Evolutionary conservation across 2,888 invertebrate species (phyloP).

Genomic region (Dolomedes plantarius): DNA sequence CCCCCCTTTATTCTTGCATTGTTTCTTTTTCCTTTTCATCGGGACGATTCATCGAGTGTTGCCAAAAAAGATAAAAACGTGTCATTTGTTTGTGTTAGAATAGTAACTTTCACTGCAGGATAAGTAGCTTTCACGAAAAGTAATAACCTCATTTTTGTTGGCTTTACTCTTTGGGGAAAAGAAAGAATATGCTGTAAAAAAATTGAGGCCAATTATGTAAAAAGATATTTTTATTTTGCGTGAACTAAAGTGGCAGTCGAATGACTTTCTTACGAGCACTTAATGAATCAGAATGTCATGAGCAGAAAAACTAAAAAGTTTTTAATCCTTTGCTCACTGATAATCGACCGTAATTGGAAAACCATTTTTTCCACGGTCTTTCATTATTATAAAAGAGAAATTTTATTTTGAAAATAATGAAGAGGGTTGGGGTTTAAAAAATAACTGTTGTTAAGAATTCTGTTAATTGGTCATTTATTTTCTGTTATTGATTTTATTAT

Average conservation of each 20-base stretch:
- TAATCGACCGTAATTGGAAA: not conserved
- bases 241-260: no score
- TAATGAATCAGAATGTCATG: no score
- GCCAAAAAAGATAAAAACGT: not conserved
- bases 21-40: not conserved
- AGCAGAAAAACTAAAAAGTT: not conserved
- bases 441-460: no score
- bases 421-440: no score
- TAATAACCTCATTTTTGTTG: constrained; percentile 17
- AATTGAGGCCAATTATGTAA: constrained; percentile 24
- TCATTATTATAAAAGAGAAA: constrained; percentile 4
- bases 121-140: constrained; percentile 33
- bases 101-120: constrained; percentile 1
- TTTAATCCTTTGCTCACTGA: not conserved
- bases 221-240: not conserved
- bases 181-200: not conserved
- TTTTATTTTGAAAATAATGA: no score
- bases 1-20: not conserved
- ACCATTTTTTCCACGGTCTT: not conserved
- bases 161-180: not conserved
- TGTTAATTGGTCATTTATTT: no score
- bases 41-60: not conserved
- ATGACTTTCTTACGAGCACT: no score
- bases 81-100: constrained; percentile 10
- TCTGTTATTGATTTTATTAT: no score